Percentiles rank a stretch among this genome's conserved stretches.
phyloP scores from a whole-genome alignment of 1,140 invertebrate species.

The Ylistrum balloti region DNA sequence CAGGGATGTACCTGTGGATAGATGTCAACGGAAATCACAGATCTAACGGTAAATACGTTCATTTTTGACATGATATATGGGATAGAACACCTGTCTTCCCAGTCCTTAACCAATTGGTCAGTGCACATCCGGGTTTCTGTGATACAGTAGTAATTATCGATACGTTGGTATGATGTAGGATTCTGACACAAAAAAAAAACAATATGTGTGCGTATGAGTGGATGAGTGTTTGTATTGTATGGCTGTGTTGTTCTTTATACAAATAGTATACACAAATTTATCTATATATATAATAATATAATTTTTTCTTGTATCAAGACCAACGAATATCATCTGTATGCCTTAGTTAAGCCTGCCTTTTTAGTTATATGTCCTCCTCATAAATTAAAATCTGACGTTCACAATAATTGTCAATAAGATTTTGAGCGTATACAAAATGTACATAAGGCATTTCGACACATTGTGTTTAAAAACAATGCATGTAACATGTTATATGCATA shows the following conservation, averaged over 20 bases:
- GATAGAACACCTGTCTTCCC: neutral
- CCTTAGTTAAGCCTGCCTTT: neutral
- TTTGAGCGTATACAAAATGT: no score
- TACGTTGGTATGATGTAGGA: no score
- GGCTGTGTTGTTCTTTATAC: neutral
- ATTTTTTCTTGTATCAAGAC: constrained; percentile 13
- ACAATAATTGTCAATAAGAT: neutral
- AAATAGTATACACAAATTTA: neutral
- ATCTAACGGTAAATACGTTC: neutral
- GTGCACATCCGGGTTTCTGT: neutral
- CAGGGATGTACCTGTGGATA: no score
- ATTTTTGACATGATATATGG: neutral
- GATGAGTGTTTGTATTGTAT: neutral
- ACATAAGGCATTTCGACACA: no score
- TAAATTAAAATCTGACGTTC: neutral
- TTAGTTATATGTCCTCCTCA: neutral
- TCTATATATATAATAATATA: neutral
- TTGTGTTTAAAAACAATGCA: no score
- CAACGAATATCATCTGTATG: constrained; percentile 29
- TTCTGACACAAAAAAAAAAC: no score
- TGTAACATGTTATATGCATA: no score
- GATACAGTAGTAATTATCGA: no score
- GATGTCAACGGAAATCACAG: neutral
- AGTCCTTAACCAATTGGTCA: neutral
- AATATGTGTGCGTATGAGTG: neutral